phyloP scores from a whole-genome alignment of 2,888 invertebrate genomes.

The Leptothorax acervorum region DNA sequence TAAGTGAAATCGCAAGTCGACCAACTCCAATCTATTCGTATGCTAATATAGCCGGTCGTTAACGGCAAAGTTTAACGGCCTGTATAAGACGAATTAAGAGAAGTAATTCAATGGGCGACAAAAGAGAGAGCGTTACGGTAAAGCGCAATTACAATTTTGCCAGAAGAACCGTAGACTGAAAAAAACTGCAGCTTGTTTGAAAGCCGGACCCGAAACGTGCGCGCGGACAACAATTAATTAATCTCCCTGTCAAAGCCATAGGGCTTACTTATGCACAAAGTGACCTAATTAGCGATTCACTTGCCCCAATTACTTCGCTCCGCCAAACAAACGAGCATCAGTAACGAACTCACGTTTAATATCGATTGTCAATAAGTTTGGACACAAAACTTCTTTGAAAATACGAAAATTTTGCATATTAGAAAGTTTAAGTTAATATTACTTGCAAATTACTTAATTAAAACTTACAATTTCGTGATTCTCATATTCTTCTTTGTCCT shows the following conservation, averaged over 20 bases:
- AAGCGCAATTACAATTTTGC: constrained; percentile 34
- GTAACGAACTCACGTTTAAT: constrained; percentile 33
- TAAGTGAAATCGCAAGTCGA: constrained; percentile 36
- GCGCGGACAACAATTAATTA: constrained; percentile 42
- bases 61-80: constrained; percentile 33
- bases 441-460: constrained; percentile 6
- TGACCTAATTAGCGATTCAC: constrained; percentile 53
- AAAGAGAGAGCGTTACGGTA: constrained; percentile 18
- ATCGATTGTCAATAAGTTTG: constrained; percentile 45
- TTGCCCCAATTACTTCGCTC: constrained; percentile 38
- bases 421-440: not conserved
- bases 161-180: not conserved
- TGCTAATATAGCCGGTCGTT: constrained; percentile 58
- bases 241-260: constrained; percentile 40
- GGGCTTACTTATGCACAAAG: constrained; percentile 49
- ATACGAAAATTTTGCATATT: not conserved
- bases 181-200: constrained; percentile 12
- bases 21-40: constrained; percentile 62
- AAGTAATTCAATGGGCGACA: constrained; percentile 15
- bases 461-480: not conserved
- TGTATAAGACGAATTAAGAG: constrained; percentile 35
- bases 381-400: not conserved
- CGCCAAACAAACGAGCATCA: constrained; percentile 43
- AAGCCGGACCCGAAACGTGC: constrained; percentile 14
- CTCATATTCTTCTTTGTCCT: not conserved